These are phyloP conservation scores for Dynastes grantii DNA, from an alignment of 2,888 invertebrate species.

Conservation along the genomic window DNA sequence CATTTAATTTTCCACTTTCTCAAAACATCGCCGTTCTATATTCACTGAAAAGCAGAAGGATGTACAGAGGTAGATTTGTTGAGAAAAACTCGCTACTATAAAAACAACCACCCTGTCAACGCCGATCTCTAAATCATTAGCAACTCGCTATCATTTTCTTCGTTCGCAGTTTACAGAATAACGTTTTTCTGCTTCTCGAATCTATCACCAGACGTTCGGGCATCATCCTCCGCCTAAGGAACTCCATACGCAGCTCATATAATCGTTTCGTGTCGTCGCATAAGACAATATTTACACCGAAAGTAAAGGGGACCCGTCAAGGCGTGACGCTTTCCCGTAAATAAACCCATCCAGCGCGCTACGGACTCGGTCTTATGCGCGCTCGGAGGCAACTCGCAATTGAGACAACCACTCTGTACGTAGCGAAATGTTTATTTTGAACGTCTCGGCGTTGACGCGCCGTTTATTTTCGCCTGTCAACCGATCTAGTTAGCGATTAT, in stretches of 20 bases:
- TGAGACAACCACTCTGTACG: slow-evolving; percentile 33
- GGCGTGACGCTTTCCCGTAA: slow-evolving; percentile 9
- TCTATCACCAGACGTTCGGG: not conserved
- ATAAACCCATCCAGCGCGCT: slow-evolving; percentile 1
- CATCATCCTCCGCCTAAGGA: not conserved
- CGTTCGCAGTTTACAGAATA: not conserved
- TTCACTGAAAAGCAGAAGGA: too few relatives aligned
- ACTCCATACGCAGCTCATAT: not conserved
- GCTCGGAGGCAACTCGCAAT: slow-evolving; percentile 5
- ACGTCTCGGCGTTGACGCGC: slow-evolving; percentile 31
- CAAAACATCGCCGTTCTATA: too few relatives aligned
- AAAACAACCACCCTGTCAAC: not conserved
- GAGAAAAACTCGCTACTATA: too few relatives aligned
- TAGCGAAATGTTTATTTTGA: slow-evolving; percentile 46
- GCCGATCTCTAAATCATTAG: not conserved
- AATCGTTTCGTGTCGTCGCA: not conserved
- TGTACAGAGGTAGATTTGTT: too few relatives aligned
- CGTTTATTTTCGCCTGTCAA: slow-evolving; percentile 41
- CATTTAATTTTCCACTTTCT: too few relatives aligned
- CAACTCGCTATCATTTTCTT: slow-evolving; percentile 4
- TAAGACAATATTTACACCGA: not conserved
- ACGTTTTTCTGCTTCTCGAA: not conserved
- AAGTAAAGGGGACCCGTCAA: not conserved
- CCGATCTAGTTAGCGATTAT: slow-evolving; percentile 41
- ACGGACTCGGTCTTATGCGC: too few relatives aligned